phyloP scores from a whole-genome alignment of 2,113 vertebrate genomes.

The Dipodomys ordii region DNA sequence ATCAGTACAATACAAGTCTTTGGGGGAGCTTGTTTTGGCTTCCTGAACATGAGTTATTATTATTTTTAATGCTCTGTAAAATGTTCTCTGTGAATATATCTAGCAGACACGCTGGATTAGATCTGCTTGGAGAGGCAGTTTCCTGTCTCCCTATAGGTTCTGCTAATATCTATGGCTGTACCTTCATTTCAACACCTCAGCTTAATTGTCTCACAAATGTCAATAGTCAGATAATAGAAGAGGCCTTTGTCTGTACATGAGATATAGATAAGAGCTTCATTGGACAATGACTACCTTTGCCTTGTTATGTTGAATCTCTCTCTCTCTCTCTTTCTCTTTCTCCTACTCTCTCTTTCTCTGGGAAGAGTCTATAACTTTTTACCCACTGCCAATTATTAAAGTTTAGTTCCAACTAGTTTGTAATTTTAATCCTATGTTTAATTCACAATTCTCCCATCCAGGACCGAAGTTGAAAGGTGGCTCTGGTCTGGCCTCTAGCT shows the following conservation, averaged over 20 bases:
- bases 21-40: not conserved
- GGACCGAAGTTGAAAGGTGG: not conserved
- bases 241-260: not conserved
- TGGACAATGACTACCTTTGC: not conserved
- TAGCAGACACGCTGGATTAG: not conserved
- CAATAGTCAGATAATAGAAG: not conserved
- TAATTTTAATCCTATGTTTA: not conserved
- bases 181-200: not conserved
- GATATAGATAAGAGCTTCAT: not conserved
- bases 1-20: not conserved
- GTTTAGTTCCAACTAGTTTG: not conserved
- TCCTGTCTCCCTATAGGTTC: not conserved
- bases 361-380: not conserved
- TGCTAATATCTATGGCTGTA: not conserved
- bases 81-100: not conserved
- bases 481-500: not conserved
- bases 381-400: not conserved
- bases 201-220: not conserved
- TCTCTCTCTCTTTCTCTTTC: not conserved
- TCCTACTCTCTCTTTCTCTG: not conserved
- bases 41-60: not conserved
- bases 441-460: not conserved
- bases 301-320: not conserved
- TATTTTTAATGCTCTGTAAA: constrained; percentile 4
- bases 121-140: not conserved